phyloP scores from a whole-genome alignment of 1,140 invertebrate genomes.

The Hyposmocoma kahamanoa region DNA sequence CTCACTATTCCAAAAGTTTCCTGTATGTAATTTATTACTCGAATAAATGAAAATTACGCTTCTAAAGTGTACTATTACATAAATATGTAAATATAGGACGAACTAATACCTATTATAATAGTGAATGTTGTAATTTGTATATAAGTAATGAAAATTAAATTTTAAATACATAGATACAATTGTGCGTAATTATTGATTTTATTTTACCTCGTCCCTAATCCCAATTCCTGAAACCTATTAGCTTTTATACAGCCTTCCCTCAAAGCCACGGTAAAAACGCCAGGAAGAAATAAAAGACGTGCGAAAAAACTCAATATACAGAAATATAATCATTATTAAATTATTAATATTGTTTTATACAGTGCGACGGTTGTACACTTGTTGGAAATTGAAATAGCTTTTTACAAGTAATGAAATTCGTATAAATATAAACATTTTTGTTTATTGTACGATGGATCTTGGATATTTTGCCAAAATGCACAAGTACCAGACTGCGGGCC shows the following conservation, averaged over 20 bases:
- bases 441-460: no score
- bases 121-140: conserved; percentile 73
- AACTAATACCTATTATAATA: conserved; percentile 71
- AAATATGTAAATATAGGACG: conserved; percentile 63
- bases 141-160: conserved; percentile 73
- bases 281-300: conserved; percentile 7
- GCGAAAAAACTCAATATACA: conserved; percentile 16
- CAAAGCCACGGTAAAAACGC: no score
- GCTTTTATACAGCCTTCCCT: no score
- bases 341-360: conserved; percentile 11
- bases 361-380: conserved; percentile 10
- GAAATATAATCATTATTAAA: no score
- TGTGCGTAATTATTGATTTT: conserved; percentile 50
- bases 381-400: background rate
- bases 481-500: no score
- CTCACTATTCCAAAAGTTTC: conserved; percentile 61
- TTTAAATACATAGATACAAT: conserved; percentile 72
- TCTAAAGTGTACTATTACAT: conserved; percentile 70
- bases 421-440: conserved; percentile 11
- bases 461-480: no score
- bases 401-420: conserved; percentile 2
- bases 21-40: conserved; percentile 62
- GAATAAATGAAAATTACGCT: conserved; percentile 68
- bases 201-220: conserved; percentile 1
- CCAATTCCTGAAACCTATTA: no score